These are phyloP conservation scores for Uropsilus gracilis DNA, from an alignment of 2,113 vertebrate genomes.

Conservation along the genomic window DNA sequence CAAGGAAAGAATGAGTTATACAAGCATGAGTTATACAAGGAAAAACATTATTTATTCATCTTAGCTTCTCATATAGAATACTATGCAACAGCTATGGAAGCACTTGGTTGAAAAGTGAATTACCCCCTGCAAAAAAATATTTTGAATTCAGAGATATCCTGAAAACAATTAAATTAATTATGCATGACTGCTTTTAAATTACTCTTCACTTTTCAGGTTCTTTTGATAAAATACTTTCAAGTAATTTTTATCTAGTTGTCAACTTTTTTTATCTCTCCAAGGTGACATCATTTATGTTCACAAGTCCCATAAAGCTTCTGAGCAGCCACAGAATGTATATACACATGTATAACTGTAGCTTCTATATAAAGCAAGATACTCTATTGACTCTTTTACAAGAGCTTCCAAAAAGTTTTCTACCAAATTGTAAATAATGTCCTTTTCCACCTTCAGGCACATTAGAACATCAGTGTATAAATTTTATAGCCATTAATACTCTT, in stretches of 20 bases:
- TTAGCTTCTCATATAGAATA: not conserved
- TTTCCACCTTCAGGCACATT: not conserved
- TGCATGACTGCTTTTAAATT: not conserved
- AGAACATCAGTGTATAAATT: not conserved
- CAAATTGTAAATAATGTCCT: not conserved
- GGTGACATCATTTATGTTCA: not conserved
- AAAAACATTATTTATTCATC: not conserved
- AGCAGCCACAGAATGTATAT: not conserved
- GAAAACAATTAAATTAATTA: not conserved
- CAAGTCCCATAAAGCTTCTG: not conserved
- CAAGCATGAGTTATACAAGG: not conserved
- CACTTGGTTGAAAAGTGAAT: not conserved
- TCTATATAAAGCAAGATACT: not conserved
- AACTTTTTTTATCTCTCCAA: not conserved
- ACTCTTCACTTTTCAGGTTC: not conserved
- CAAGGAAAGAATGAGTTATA: not conserved
- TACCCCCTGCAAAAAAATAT: not conserved
- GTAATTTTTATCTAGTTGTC: not conserved
- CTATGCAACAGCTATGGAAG: not conserved
- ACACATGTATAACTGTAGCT: not conserved
- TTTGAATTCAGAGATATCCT: not conserved
- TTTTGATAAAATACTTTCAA: not conserved
- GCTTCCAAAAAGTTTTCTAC: not conserved
- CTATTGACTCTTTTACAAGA: not conserved
- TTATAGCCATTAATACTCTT: not conserved